Evolutionary conservation across 2,797 vertebrate species (phyloP).

Genomic region (Phoeniculus purpureus): DNA sequence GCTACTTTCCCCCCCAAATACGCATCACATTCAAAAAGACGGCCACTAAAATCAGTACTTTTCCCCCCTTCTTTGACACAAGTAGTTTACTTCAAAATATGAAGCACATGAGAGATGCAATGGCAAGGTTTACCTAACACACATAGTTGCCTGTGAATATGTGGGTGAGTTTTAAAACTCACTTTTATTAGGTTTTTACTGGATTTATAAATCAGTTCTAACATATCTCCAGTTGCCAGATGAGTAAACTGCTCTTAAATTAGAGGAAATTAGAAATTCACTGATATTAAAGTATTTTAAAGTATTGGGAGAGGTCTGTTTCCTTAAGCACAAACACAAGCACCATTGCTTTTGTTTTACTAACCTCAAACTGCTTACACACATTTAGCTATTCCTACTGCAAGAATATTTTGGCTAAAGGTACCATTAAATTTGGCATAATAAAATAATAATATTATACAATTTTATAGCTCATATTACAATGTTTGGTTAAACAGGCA

Average conservation of each 20-base stretch:
- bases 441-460: slow-evolving; percentile 31
- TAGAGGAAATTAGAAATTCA: slow-evolving; percentile 28
- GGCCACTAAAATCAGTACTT: not conserved
- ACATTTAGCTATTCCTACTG: slow-evolving; percentile 16
- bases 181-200: slow-evolving; percentile 46
- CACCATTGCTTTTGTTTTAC: not conserved
- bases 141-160: slow-evolving; percentile 24
- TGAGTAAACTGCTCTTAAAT: slow-evolving; percentile 39
- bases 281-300: slow-evolving; percentile 7
- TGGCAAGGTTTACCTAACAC: slow-evolving; percentile 43
- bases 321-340: not conserved
- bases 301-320: slow-evolving; percentile 11
- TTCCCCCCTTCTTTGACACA: not conserved
- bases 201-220: slow-evolving; percentile 45
- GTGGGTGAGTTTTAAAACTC: slow-evolving; percentile 44
- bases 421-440: slow-evolving; percentile 11
- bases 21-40: not conserved
- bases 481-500: slow-evolving; percentile 37
- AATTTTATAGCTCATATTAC: slow-evolving; percentile 33
- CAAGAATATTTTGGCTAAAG: slow-evolving; percentile 30
- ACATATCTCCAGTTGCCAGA: slow-evolving; percentile 27
- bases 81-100: slow-evolving; percentile 29
- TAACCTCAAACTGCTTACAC: slow-evolving; percentile 33
- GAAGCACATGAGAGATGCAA: slow-evolving; percentile 23
- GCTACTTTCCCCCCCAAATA: not conserved